Evolutionary conservation across 2,888 invertebrate species (phyloP).

Genomic region (Hylaea fasciaria): DNA sequence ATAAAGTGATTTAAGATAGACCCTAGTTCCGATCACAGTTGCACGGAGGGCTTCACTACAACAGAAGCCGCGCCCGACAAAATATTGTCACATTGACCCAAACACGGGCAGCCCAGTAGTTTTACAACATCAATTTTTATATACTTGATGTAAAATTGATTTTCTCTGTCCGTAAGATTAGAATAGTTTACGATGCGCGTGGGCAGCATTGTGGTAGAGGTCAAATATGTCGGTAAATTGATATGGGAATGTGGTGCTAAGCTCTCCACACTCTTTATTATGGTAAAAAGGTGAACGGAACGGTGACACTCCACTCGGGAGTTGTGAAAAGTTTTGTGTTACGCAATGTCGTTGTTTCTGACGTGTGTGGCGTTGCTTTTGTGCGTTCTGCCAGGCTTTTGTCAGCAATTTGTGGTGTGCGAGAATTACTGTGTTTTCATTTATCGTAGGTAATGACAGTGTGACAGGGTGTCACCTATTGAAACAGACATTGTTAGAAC

Average conservation of each 20-base stretch:
- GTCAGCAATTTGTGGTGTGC: too few relatives aligned
- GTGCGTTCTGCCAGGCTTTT: too few relatives aligned
- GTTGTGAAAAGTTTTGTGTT: slow-evolving; percentile 16
- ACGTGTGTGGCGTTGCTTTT: background rate
- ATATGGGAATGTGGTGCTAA: slow-evolving; percentile 49
- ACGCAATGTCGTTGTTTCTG: slow-evolving; percentile 6
- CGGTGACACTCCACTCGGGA: slow-evolving; percentile 2
- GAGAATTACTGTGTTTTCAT: too few relatives aligned
- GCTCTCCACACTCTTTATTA: slow-evolving; percentile 35
- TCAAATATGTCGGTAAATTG: slow-evolving; percentile 64
- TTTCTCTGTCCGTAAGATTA: slow-evolving; percentile 60
- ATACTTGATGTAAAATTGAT: slow-evolving; percentile 64
- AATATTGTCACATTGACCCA: slow-evolving; percentile 19
- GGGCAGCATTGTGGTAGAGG: slow-evolving; percentile 54
- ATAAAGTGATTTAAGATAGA: too few relatives aligned
- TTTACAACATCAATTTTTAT: slow-evolving; percentile 40
- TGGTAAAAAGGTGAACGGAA: slow-evolving; percentile 27
- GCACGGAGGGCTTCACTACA: background rate
- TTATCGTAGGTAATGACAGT: too few relatives aligned
- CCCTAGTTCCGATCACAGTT: too few relatives aligned
- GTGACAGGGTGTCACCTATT: too few relatives aligned
- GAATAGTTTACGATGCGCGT: slow-evolving; percentile 55
- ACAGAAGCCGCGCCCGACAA: slow-evolving; percentile 18
- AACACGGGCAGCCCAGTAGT: slow-evolving; percentile 23
- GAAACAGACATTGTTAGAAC: too few relatives aligned